Evolutionary conservation across 2,888 invertebrate species (phyloP).

Genomic region (Coleophora flavipennella): DNA sequence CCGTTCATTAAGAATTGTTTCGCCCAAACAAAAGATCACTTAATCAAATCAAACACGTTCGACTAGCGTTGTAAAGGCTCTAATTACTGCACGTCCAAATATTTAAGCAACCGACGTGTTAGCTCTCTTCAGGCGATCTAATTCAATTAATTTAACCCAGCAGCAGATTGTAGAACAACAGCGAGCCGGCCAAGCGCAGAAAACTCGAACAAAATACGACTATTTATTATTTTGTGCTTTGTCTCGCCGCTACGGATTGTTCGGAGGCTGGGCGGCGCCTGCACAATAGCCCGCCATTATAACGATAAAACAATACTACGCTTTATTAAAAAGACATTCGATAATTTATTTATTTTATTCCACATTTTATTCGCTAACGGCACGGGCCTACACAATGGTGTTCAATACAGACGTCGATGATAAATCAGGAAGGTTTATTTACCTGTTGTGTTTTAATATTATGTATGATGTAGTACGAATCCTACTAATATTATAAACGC

Average conservation of each 20-base stretch:
- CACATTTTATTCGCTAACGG: constrained; percentile 57
- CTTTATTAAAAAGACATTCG: constrained; percentile 72
- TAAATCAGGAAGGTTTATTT: background rate
- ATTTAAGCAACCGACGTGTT: constrained; percentile 51
- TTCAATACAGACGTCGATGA: constrained; percentile 30
- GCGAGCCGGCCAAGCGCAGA: constrained; percentile 59
- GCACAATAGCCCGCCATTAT: constrained; percentile 57
- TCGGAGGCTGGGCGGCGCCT: constrained; percentile 50
- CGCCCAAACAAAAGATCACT: too few relatives aligned
- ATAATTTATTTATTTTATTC: constrained; percentile 70
- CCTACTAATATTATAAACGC: too few relatives aligned
- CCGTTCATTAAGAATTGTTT: too few relatives aligned
- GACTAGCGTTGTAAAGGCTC: constrained; percentile 36
- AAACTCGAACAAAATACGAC: constrained; percentile 61
- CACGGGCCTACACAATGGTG: constrained; percentile 48
- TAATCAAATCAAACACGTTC: constrained; percentile 13
- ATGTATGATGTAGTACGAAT: too few relatives aligned
- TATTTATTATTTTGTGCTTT: constrained; percentile 68
- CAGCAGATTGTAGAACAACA: constrained; percentile 62
- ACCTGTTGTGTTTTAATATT: too few relatives aligned
- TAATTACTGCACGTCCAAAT: constrained; percentile 50
- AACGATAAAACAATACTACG: constrained; percentile 62
- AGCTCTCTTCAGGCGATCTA: constrained; percentile 50
- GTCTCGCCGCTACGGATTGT: constrained; percentile 38
- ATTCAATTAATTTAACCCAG: constrained; percentile 56